Base-by-base conservation (phyloP, 2,113 vertebrate species). In the Rhinoptilus africanus region DNA sequence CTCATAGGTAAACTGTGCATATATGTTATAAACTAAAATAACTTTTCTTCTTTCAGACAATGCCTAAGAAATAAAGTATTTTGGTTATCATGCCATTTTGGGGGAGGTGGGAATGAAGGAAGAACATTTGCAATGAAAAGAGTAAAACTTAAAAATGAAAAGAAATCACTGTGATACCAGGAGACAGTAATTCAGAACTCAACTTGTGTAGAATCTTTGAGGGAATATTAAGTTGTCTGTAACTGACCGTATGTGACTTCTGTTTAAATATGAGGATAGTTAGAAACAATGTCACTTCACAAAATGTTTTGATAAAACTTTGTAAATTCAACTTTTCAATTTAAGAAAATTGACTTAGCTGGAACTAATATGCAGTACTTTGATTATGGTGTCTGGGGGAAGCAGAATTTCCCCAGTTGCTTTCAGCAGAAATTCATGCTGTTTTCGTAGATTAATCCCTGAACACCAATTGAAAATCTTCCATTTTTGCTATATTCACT, bases 361-460 rank as follows among this genome's bases (percentile, higher is more conserved):
- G 95, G 94, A 97, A 96, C 88, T 97, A 93, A 97, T 95, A 93
- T 85, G 50, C 63, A 87, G 72, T 81, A 82, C 89, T 96, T 97
- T 96, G 96, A 86, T 96, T 89, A 73, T 21, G 27, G 73, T 80
- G 79, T 88, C 78, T 86, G 56, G 85, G 88, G 80, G 84, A 7
- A 77, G n/a, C 67, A 60, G 56, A 88, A 56, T 69, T 84, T 81
- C 39, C 86, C 68, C 88, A 37, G 20, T 48, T 28, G 47, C 81
- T 88, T 28, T 83, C 10, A 87, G 67, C 28, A 88, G 89, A 95
- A 94, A 63, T 89, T 97, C 89, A 51, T 41, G 60, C 74, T 91
- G 94, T 22, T 95, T 96, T 95, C 18, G 4, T 47, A 93, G 88
- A 90, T 81, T 85, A 35, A n/a, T 75, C 37, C 41, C 59, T 80